These are phyloP conservation scores for Cerastoderma edule DNA, from an alignment of 2,888 invertebrate species.

Conservation along the genomic window DNA sequence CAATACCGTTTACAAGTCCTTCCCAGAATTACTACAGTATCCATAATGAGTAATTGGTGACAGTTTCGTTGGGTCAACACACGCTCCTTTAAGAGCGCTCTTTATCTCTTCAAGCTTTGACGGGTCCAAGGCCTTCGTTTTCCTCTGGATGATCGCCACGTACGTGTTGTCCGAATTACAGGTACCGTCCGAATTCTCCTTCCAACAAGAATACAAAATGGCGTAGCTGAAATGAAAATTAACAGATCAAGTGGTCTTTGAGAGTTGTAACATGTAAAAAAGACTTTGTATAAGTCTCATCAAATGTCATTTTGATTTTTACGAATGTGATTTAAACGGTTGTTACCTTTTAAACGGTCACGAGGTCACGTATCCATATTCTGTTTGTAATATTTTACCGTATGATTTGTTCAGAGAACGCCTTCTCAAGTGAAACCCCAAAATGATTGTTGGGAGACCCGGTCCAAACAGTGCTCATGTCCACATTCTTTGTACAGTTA, in stretches of 20 bases:
- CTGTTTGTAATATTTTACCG: not conserved
- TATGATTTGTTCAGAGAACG: no score
- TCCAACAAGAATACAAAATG: constrained; percentile 56
- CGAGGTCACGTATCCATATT: not conserved
- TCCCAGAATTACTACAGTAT: constrained; percentile 33
- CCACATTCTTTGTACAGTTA: no score
- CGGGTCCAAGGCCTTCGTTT: constrained; percentile 24
- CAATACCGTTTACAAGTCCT: constrained; percentile 12
- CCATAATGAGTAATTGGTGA: constrained; percentile 48
- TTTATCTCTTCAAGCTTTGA: constrained; percentile 33
- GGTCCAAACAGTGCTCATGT: no score
- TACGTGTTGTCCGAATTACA: constrained; percentile 44
- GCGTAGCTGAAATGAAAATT: constrained; percentile 47
- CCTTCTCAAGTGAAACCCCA: no score
- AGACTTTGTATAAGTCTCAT: no score
- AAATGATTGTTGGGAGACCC: no score
- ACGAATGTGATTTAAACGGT: no score
- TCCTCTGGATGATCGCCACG: constrained; percentile 39
- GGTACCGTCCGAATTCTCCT: constrained; percentile 36
- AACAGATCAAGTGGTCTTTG: not conserved
- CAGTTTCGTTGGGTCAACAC: constrained; percentile 37
- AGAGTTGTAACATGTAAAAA: not conserved
- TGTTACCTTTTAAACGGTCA: not conserved
- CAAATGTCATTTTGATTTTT: no score
- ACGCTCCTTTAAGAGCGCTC: constrained; percentile 44